A percentile compares a stretch with the other conserved stretches of the same genome.
Evolutionary conservation across 1,140 invertebrate genomes (phyloP).

Genomic region (Andrena cerasifolii): DNA sequence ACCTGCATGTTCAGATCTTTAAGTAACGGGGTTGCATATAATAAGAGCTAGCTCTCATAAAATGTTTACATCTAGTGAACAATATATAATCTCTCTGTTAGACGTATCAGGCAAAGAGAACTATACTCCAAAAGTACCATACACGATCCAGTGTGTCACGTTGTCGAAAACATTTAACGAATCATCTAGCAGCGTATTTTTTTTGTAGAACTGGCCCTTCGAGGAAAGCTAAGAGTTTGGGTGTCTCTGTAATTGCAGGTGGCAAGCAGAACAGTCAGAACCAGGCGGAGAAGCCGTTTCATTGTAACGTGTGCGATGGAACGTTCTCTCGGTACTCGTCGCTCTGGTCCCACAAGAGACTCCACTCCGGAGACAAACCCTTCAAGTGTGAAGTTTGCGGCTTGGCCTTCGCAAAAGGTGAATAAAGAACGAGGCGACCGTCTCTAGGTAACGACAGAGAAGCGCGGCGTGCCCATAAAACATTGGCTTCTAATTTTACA

Average conservation of each 20-base stretch:
- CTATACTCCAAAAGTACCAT: slow-evolving; percentile 41
- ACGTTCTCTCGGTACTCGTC: slow-evolving; percentile 92
- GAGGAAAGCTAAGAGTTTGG: slow-evolving; percentile 75
- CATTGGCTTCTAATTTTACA: slow-evolving; percentile 53
- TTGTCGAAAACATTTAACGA: slow-evolving; percentile 54
- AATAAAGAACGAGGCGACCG: neutral
- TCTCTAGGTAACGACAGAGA: slow-evolving; percentile 1
- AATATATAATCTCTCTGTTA: slow-evolving; percentile 55
- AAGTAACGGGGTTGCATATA: slow-evolving; percentile 40
- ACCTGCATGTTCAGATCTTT: slow-evolving; percentile 56
- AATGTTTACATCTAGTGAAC: slow-evolving; percentile 27
- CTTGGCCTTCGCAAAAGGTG: slow-evolving; percentile 93
- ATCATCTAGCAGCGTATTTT: slow-evolving; percentile 68
- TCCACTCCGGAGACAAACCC: slow-evolving; percentile 94
- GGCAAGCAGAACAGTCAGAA: slow-evolving; percentile 83
- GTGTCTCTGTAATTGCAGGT: slow-evolving; percentile 77
- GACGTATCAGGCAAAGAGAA: slow-evolving; percentile 63
- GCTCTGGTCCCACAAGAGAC: slow-evolving; percentile 92
- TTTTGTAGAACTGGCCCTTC: slow-evolving; percentile 80
- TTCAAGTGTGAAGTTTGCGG: slow-evolving; percentile 96
- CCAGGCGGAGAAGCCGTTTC: slow-evolving; percentile 90
- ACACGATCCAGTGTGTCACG: slow-evolving; percentile 52
- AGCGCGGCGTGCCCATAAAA: slow-evolving; percentile 1
- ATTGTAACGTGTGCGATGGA: slow-evolving; percentile 93
- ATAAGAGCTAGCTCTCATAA: slow-evolving; percentile 14